Evolutionary conservation across 1,140 invertebrate genomes (phyloP).

Genomic region (Leptoteleia sp.): DNA sequence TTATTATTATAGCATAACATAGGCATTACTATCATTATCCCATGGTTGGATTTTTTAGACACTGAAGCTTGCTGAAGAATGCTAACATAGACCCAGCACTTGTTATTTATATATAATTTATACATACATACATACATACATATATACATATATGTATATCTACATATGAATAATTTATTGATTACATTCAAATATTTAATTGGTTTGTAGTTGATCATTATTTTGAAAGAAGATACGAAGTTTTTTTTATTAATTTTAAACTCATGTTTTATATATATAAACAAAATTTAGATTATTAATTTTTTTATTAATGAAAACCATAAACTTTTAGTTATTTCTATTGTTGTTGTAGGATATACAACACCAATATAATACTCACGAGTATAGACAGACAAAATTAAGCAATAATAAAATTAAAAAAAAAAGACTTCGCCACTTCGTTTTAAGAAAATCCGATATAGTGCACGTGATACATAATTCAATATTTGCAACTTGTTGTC

Average conservation of each 20-base stretch:
- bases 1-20: constrained; percentile 44
- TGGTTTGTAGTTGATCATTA: constrained; percentile 38
- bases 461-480: constrained; percentile 58
- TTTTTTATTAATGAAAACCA: no score
- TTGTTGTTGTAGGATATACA: no score
- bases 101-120: constrained; percentile 13
- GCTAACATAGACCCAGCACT: constrained; percentile 71
- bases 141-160: no score
- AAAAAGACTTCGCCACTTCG: constrained; percentile 23
- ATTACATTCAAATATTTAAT: constrained; percentile 29
- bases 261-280: no score
- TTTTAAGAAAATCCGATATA: constrained; percentile 19
- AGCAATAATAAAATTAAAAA: no score
- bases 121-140: no score
- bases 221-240: constrained; percentile 13
- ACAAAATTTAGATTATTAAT: no score
- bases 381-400: no score
- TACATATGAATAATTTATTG: constrained; percentile 20
- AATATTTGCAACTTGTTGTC: constrained; percentile 51
- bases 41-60: constrained; percentile 52
- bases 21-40: constrained; percentile 45
- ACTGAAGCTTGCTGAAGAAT: constrained; percentile 71
- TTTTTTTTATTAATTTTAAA: neutral
- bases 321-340: no score
- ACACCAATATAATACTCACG: no score